These are phyloP conservation scores for Halocaridina rubra DNA, from an alignment of 2,888 invertebrate genomes.

Conservation along the genomic window DNA sequence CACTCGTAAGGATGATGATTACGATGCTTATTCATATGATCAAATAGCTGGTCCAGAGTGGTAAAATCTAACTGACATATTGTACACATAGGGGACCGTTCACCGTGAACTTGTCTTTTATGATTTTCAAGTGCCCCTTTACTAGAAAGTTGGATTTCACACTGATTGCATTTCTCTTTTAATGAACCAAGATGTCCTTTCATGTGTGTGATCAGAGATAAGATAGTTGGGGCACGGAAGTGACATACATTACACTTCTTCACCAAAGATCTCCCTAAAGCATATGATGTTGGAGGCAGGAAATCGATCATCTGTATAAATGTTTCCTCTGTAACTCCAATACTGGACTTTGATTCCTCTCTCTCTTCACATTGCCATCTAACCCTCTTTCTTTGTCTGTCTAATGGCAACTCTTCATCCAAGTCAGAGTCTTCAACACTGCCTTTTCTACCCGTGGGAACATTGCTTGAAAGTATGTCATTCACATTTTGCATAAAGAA, in stretches of 20 bases:
- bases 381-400: slow-evolving; percentile 7
- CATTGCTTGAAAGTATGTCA: slow-evolving; percentile 27
- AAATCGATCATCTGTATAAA: slow-evolving; percentile 58
- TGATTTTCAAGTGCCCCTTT: slow-evolving; percentile 53
- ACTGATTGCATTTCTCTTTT: slow-evolving; percentile 50
- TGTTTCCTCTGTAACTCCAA: slow-evolving; percentile 52
- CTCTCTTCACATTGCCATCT: slow-evolving; percentile 32
- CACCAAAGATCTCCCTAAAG: slow-evolving; percentile 24
- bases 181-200: slow-evolving; percentile 56
- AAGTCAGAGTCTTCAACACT: not conserved
- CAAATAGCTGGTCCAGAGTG: slow-evolving; percentile 59
- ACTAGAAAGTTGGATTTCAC: slow-evolving; percentile 50
- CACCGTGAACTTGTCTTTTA: slow-evolving; percentile 42
- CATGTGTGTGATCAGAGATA: slow-evolving; percentile 57
- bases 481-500: slow-evolving; percentile 42
- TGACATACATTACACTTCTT: slow-evolving; percentile 56
- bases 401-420: not conserved
- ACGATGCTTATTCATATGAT: slow-evolving; percentile 62
- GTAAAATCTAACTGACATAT: slow-evolving; percentile 54
- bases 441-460: not conserved
- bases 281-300: slow-evolving; percentile 28
- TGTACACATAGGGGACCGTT: slow-evolving; percentile 49
- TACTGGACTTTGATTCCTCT: slow-evolving; percentile 35
- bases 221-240: slow-evolving; percentile 50
- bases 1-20: slow-evolving; percentile 56